phyloP scores from a whole-genome alignment of 2,797 vertebrate species.

The Lutra lutra region DNA sequence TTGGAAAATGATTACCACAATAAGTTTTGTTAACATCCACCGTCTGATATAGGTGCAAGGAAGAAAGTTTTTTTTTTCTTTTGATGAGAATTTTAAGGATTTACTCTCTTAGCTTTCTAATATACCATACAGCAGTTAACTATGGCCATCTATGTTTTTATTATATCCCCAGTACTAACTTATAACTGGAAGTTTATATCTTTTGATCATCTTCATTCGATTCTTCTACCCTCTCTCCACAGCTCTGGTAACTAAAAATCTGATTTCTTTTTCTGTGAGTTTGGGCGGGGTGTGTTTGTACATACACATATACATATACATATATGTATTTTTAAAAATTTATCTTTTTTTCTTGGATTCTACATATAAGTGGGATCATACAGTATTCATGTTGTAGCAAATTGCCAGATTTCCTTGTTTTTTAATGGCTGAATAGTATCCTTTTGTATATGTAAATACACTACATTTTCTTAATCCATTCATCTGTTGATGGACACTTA shows the following conservation, averaged over 20 bases:
- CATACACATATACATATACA: too few relatives aligned
- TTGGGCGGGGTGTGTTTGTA: not conserved
- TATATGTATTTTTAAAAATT: not conserved
- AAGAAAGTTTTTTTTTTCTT: not conserved
- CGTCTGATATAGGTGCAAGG: not conserved
- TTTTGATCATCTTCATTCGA: not conserved
- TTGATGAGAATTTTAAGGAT: not conserved
- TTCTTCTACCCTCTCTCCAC: not conserved
- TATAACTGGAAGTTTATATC: not conserved
- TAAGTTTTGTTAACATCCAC: not conserved
- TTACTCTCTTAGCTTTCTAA: not conserved
- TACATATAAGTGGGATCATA: not conserved
- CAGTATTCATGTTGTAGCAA: not conserved
- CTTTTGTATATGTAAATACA: not conserved
- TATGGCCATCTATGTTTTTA: not conserved
- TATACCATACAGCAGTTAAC: not conserved
- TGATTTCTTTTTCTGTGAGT: not conserved
- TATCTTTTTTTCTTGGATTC: not conserved
- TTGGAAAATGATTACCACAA: not conserved
- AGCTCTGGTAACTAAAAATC: not conserved
- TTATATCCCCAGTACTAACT: not conserved
- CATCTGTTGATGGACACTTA: not conserved
- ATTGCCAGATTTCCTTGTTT: not conserved
- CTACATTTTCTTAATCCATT: not conserved
- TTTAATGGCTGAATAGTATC: not conserved